phyloP scores from a whole-genome alignment of 2,113 vertebrate species.

The Emydura subglobosa region DNA sequence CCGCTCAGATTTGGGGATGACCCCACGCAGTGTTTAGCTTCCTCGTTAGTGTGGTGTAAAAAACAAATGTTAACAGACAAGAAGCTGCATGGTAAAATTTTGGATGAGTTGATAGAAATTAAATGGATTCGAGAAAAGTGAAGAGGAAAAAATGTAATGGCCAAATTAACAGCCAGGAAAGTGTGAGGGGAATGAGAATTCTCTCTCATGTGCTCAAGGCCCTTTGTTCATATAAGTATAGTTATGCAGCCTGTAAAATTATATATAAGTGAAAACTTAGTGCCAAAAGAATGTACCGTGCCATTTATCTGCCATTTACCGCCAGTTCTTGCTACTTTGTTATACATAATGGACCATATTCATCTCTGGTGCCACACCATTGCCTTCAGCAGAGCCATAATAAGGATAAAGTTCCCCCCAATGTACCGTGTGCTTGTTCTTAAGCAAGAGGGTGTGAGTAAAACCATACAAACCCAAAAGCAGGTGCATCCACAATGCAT shows the following conservation, averaged over 20 bases:
- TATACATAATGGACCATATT: neutral
- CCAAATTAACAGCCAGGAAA: neutral
- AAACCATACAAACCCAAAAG: neutral
- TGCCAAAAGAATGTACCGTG: neutral
- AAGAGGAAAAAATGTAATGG: neutral
- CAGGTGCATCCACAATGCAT: neutral
- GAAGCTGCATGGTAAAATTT: neutral
- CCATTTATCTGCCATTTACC: neutral
- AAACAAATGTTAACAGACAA: neutral
- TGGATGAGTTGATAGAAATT: neutral
- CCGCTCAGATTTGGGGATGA: neutral
- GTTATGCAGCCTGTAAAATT: neutral
- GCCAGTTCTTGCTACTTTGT: neutral
- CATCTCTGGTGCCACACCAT: neutral
- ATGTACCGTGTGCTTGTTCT: neutral
- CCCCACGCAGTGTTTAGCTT: neutral
- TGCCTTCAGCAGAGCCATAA: neutral
- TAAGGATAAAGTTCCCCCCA: neutral
- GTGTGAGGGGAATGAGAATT: accelerated
- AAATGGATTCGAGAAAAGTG: neutral
- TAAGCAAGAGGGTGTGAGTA: neutral
- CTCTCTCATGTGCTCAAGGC: neutral
- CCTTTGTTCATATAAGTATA: neutral
- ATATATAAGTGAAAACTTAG: neutral
- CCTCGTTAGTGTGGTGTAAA: neutral